Base-by-base conservation (phyloP, 2,797 vertebrate genomes). In the Siniperca obscura region DNA sequence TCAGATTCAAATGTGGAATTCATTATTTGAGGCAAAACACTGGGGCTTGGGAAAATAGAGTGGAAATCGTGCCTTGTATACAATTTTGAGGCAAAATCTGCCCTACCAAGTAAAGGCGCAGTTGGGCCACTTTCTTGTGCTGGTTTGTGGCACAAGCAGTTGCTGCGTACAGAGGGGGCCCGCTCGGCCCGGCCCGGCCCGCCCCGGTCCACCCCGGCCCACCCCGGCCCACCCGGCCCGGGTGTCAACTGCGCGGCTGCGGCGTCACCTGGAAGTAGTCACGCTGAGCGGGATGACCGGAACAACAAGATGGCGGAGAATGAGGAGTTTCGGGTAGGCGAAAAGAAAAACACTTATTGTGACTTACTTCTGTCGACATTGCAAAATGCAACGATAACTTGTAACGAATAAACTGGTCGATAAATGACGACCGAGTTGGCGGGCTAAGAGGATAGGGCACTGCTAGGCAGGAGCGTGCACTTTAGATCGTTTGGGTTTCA, bases 291-390 rank as follows among this genome's bases (percentile, higher is more conserved):
- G 90, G 87, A 93, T 93, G 89, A 94, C 89, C 94, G 92, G 91
- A 93, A 94, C 91, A 93, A 95, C 94, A 98, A 98, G 95, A 98
- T 97, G 97, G 97, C 96, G 96, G 96, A 96, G 90, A 92, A 94
- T 94, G 95, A 96, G 86, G 96, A 96, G 92, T 94, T 97, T 92
- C 95, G 95, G 97, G 97, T 98, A 96, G 94, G 97, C 79, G 84
- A 90, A 87, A 91, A 89, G 83, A 81, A 88, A 89, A 92, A 91
- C 84, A 91, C 66, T 78, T 30, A 17, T 57, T 82, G 3, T 61
- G 12, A 85, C 52, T 70, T 7, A 34, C 68, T 56, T 36, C 2
- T 36, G 4, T 22, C 3, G 52, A 34, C 36, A 38, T 27, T n/a
- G 1, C 5, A 19, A 19, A 30, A 14, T 52, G 40, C 48, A 52